Evolutionary conservation across 2,113 vertebrate species (phyloP).

Genomic region (Dipodomys spectabilis): DNA sequence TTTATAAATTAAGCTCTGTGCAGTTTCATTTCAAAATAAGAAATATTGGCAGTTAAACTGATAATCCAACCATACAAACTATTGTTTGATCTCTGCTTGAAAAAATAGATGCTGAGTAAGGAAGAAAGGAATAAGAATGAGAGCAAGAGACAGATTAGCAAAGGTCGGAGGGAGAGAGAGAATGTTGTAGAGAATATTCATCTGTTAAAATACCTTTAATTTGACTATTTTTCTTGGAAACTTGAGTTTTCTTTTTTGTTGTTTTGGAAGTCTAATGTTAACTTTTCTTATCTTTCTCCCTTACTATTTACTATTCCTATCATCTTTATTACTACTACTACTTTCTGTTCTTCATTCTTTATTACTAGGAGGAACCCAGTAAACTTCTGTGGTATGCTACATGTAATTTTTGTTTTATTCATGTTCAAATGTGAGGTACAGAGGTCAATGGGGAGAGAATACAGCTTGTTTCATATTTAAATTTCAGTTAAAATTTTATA

Average conservation of each 20-base stretch:
- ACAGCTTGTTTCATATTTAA: constrained; percentile 25
- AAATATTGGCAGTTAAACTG: constrained; percentile 87
- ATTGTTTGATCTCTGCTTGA: constrained; percentile 87
- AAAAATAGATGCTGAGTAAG: not conserved
- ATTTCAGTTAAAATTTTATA: constrained; percentile 29
- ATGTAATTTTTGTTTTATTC: constrained; percentile 24
- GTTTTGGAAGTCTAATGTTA: constrained; percentile 30
- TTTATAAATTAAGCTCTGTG: constrained; percentile 83
- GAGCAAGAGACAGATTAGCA: constrained; percentile 73
- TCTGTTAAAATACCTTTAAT: constrained; percentile 46
- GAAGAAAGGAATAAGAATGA: constrained; percentile 31
- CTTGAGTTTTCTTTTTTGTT: constrained; percentile 74
- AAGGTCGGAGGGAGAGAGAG: not conserved
- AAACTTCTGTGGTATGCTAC: not conserved
- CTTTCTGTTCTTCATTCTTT: not conserved
- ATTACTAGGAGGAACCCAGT: not conserved
- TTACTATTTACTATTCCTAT: not conserved
- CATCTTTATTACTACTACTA: not conserved
- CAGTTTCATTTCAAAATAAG: constrained; percentile 84
- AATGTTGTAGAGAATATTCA: constrained; percentile 78
- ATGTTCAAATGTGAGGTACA: not conserved
- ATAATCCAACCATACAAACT: constrained; percentile 88
- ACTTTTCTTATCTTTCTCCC: constrained; percentile 1
- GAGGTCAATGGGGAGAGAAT: not conserved
- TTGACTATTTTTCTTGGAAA: constrained; percentile 36